A percentile compares a stretch with the other conserved stretches of the same genome.
Conservation (phyloP, 2,113 vertebrate species). For the Crocuta crocuta region DNA sequence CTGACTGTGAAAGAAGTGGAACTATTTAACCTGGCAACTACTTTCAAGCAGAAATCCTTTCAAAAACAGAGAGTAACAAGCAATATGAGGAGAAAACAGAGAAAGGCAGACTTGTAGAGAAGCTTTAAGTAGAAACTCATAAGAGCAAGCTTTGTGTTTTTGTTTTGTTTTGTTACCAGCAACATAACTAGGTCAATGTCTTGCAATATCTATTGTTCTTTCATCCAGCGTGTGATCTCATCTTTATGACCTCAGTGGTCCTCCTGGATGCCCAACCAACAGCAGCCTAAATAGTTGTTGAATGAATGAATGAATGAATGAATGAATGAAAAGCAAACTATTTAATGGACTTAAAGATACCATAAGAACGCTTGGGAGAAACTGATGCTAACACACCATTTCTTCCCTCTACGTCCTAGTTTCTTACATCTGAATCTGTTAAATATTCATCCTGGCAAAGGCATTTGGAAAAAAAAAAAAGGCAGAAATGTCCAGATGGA, state of each 20-base stretch:
- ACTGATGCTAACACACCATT: neutral
- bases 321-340: neutral
- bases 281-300: neutral
- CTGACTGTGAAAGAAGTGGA: neutral
- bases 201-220: neutral
- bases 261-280: neutral
- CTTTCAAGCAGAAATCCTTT: neutral
- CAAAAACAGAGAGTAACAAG: neutral
- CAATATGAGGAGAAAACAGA: neutral
- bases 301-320: neutral
- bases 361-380: neutral
- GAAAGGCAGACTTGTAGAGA: neutral
- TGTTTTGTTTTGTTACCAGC: neutral
- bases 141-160: neutral
- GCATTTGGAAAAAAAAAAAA: neutral
- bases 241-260: neutral
- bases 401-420: conserved; percentile 49
- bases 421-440: conserved; percentile 50
- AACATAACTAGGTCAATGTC: neutral
- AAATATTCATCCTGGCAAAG: conserved; percentile 68
- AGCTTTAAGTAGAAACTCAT: neutral
- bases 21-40: neutral
- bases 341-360: neutral
- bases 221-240: neutral
- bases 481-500: conserved; percentile 62